Evolutionary conservation across 2,797 vertebrate genomes (phyloP), one percentile per base, ranked within the genome.

Genomic region (Dallia pectoralis): DNA sequence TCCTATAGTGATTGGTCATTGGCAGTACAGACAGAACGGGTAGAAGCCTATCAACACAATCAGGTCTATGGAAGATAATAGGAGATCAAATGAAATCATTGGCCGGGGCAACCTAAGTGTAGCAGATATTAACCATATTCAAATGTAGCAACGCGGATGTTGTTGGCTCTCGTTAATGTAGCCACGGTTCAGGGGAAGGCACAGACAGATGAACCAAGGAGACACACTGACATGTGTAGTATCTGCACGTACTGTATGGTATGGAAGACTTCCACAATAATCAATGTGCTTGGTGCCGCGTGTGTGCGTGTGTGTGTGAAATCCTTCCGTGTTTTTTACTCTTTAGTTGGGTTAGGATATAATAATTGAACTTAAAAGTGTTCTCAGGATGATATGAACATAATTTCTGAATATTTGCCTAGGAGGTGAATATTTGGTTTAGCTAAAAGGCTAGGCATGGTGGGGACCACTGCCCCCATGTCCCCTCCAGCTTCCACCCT

Each of bases 341-440:
- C 53, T 25, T 59, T 22, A 11, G 22, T 59, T 25, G 51, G 19
- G 49, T 40, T 40, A 40, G 36, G 36, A 40, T 19, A 53, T 18
- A 53, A 18, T 22, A 22, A 53, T 7, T 9, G n/a, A 22, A 56
- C 22, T 19, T 56, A 56, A 56, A 56, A 56, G 51, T 30, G 40
- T 4, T 11, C 30, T 40, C 53, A 29, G 8, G 16, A 61, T 30
- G 40, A 48, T 69, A 9, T 74, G 36, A 61, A 69, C 15, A 74
- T 48, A 19, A 74, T 22, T 74, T 56, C 36, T 68, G n/a, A 18
- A 19, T 66, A 59, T 61, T 19, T 36, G 40, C 51, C 73, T 44
- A 29, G 56, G 53, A 11, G 25, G 22, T 32, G 64, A 67, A 61
- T 69, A 69, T 74, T 69, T 74, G 40, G 30, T n/a, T 16, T 36